These are phyloP conservation scores for Stomorhina lunata DNA, from an alignment of 2,888 invertebrate genomes.

Conservation along the genomic window DNA sequence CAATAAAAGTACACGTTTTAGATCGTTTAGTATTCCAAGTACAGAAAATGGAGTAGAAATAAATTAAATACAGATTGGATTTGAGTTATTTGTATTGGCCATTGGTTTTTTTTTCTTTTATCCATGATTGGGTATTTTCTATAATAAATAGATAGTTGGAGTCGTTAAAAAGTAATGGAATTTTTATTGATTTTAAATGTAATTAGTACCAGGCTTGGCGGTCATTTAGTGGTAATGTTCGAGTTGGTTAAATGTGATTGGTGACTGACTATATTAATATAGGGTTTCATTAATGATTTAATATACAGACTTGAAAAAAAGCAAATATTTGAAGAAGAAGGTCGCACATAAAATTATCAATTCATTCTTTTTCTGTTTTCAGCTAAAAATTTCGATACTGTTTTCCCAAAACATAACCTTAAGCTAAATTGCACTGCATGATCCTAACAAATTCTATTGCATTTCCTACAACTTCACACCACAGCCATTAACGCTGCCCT, in stretches of 20 bases:
- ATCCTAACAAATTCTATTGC: too few relatives aligned
- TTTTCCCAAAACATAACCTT: too few relatives aligned
- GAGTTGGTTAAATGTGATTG: too few relatives aligned
- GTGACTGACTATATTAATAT: too few relatives aligned
- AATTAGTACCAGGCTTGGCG: slow-evolving; percentile 24
- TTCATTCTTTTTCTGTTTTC: too few relatives aligned
- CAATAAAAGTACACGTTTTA: slow-evolving; percentile 23
- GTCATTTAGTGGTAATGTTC: not conserved
- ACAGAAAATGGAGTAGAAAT: slow-evolving; percentile 26
- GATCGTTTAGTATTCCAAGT: slow-evolving; percentile 1
- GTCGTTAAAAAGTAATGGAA: not conserved
- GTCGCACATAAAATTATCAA: too few relatives aligned
- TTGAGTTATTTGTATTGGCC: slow-evolving; percentile 15
- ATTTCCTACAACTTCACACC: not conserved
- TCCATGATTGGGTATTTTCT: not conserved
- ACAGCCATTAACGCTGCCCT: slow-evolving; percentile 16
- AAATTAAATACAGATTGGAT: slow-evolving; percentile 36
- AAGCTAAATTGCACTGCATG: too few relatives aligned
- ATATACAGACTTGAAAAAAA: too few relatives aligned
- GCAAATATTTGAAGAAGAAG: too few relatives aligned
- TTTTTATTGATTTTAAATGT: slow-evolving; percentile 32
- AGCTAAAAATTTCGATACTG: too few relatives aligned
- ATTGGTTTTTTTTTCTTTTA: not conserved
- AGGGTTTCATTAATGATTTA: too few relatives aligned
- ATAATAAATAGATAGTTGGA: not conserved